Evolutionary conservation across 1,140 invertebrate species (phyloP).

Genomic region (Artemia franciscana): DNA sequence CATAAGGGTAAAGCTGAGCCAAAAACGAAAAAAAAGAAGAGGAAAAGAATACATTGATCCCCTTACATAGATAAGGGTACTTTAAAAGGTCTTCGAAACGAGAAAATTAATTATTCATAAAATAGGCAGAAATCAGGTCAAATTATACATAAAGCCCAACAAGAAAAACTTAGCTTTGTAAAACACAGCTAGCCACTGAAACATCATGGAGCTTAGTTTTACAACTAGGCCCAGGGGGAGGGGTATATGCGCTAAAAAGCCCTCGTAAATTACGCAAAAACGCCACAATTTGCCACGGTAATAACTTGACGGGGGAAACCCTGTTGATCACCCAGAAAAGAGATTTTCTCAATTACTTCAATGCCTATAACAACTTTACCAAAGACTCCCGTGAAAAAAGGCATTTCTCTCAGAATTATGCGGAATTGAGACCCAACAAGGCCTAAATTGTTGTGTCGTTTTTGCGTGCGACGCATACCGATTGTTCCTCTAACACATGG

Average conservation of each 20-base stretch:
- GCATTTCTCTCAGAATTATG: conserved; percentile 50
- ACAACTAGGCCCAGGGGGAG: too few relatives aligned
- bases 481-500: conserved; percentile 47
- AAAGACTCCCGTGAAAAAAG: conserved; percentile 49
- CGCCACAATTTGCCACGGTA: conserved; percentile 44
- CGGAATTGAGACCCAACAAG: conserved; percentile 63
- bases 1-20: neutral
- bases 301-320: conserved; percentile 50
- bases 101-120: too few relatives aligned
- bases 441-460: conserved; percentile 47
- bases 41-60: neutral
- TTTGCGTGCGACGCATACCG: conserved; percentile 56
- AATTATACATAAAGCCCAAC: too few relatives aligned
- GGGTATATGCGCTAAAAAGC: neutral
- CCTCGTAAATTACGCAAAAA: neutral
- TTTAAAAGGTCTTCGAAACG: neutral
- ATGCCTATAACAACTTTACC: conserved; percentile 54
- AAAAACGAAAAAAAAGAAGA: too few relatives aligned
- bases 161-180: too few relatives aligned
- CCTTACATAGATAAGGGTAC: neutral
- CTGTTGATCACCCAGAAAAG: conserved; percentile 42
- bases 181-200: too few relatives aligned
- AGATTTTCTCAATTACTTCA: conserved; percentile 52
- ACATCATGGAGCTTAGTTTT: too few relatives aligned
- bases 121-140: too few relatives aligned